These are phyloP conservation scores for Drosophila antonietae DNA, from an alignment of 2,888 invertebrate species.

Conservation along the genomic window DNA sequence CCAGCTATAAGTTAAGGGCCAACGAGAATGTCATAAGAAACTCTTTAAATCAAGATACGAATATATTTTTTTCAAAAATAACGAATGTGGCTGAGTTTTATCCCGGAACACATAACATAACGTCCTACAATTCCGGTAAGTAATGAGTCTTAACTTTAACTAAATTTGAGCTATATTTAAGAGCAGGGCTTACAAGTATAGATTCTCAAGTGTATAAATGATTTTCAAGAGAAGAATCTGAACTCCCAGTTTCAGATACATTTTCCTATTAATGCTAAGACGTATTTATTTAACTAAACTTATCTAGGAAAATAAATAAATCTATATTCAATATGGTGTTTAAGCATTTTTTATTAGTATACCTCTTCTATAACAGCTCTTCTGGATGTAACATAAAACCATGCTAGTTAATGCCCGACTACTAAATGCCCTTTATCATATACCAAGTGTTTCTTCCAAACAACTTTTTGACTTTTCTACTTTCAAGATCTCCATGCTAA, in stretches of 20 bases:
- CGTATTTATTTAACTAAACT: neutral
- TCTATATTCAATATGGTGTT: neutral
- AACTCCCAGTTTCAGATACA: neutral
- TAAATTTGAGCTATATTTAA: neutral
- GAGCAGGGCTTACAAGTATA: neutral
- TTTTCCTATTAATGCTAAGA: rapidly evolving
- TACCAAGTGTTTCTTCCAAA: neutral
- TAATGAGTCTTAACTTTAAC: neutral
- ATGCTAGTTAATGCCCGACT: neutral
- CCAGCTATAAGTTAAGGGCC: slow-evolving; percentile 65
- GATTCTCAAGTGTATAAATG: neutral
- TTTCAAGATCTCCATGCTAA: neutral
- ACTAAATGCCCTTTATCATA: neutral
- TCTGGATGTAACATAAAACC: neutral
- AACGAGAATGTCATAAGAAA: slow-evolving; percentile 64
- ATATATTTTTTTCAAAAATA: slow-evolving; percentile 70
- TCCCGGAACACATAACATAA: slow-evolving; percentile 62
- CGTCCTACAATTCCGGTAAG: slow-evolving; percentile 65
- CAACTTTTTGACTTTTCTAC: neutral
- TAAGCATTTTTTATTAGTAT: neutral
- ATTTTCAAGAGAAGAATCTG: neutral
- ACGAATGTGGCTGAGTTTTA: slow-evolving; percentile 71
- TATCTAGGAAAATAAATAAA: neutral
- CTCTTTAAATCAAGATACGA: slow-evolving; percentile 64
- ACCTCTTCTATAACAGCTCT: neutral